phyloP scores from a whole-genome alignment of 1,140 invertebrate genomes.

The Bombyx mori region ASM3026992v2 NC_085110.1:14656001-14656500 shows the following conservation, averaged over 20 bases:
- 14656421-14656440: constrained; percentile 74
- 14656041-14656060: no score
- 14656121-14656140: no score
- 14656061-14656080: no score
- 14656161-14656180: no score
- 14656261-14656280: constrained; percentile 51
- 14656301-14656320: constrained; percentile 85
- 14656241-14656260: constrained; percentile 34
- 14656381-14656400: constrained; percentile 74
- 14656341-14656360: constrained; percentile 83
- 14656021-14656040: no score
- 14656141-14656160: no score
- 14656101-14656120: no score
- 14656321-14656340: constrained; percentile 85
- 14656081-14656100: no score
- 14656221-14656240: background rate
- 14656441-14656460: constrained; percentile 74
- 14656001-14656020: no score
- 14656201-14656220: no score
- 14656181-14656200: no score
- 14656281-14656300: constrained; percentile 80
- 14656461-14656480: constrained; percentile 36
- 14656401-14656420: constrained; percentile 81
- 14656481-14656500: constrained; percentile 32
- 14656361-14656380: constrained; percentile 70